phyloP scores from a whole-genome alignment of 2,888 invertebrate genomes.

The Orthosia cruda region DNA sequence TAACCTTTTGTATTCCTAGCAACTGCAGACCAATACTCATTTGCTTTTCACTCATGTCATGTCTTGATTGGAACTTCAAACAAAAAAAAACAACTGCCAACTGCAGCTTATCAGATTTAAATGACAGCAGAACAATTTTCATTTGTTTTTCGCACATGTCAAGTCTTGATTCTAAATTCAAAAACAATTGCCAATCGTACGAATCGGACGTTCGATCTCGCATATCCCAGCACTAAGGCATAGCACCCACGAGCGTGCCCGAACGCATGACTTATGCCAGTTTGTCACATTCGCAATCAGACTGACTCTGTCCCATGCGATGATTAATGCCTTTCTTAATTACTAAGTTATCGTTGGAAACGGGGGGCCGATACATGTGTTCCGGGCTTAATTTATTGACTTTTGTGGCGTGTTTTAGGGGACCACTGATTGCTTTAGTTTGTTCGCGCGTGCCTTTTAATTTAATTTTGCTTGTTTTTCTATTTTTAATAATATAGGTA shows the following conservation, averaged over 20 bases:
- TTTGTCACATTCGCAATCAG: constrained; percentile 89
- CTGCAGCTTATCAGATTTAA: too few relatives aligned
- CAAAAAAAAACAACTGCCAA: too few relatives aligned
- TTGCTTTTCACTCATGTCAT: too few relatives aligned
- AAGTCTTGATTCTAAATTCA: neutral
- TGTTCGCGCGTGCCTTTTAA: constrained; percentile 71
- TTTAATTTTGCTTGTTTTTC: constrained; percentile 65
- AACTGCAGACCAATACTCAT: too few relatives aligned
- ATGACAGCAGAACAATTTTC: neutral
- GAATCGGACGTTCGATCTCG: constrained; percentile 32
- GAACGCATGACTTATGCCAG: constrained; percentile 86
- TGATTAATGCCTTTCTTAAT: constrained; percentile 92
- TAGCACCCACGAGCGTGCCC: constrained; percentile 77
- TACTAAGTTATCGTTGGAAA: constrained; percentile 87
- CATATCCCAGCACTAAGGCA: constrained; percentile 68
- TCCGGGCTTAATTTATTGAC: constrained; percentile 89
- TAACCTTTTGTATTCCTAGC: too few relatives aligned
- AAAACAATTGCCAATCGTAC: constrained; percentile 10
- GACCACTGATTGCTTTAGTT: constrained; percentile 69
- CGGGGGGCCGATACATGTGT: constrained; percentile 87
- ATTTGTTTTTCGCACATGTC: neutral
- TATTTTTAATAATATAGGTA: constrained; percentile 3
- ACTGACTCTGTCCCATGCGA: constrained; percentile 83
- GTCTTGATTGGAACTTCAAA: too few relatives aligned
- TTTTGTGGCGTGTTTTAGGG: constrained; percentile 80